These are phyloP conservation scores for Peromyscus attwateri DNA, from an alignment of 2,797 vertebrate species.

Conservation along the genomic window DNA sequence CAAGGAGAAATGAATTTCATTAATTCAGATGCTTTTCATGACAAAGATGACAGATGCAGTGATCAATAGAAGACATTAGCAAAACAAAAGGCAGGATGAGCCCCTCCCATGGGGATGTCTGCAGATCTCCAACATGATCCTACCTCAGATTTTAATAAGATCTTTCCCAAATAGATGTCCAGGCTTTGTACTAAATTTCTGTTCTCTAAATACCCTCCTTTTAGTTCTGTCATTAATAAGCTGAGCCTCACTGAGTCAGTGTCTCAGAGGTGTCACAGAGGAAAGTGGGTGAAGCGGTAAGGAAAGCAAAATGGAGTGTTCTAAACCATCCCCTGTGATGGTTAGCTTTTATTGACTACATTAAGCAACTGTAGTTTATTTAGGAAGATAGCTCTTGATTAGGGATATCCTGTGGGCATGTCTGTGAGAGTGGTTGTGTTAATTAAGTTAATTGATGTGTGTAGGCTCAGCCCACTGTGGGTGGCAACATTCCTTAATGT, in stretches of 20 bases:
- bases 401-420: not conserved
- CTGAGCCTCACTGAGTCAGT: not conserved
- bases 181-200: not conserved
- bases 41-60: not conserved
- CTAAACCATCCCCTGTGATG: not conserved
- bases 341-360: not conserved
- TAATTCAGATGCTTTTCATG: constrained; percentile 25
- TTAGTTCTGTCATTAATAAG: not conserved
- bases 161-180: not conserved
- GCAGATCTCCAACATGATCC: not conserved
- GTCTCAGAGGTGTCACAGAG: not conserved
- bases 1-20: not conserved
- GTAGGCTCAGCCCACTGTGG: not conserved
- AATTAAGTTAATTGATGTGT: not conserved
- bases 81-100: not conserved
- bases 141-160: not conserved
- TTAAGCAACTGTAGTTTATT: not conserved
- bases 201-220: not conserved
- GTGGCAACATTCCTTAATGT: not conserved
- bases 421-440: not conserved
- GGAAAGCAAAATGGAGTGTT: constrained; percentile 31
- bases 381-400: too few species aligned
- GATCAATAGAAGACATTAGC: not conserved
- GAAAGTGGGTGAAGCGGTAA: not conserved
- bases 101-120: not conserved